Evolutionary conservation across 2,888 invertebrate genomes (phyloP).

Genomic region (Penaeus monodon): DNA sequence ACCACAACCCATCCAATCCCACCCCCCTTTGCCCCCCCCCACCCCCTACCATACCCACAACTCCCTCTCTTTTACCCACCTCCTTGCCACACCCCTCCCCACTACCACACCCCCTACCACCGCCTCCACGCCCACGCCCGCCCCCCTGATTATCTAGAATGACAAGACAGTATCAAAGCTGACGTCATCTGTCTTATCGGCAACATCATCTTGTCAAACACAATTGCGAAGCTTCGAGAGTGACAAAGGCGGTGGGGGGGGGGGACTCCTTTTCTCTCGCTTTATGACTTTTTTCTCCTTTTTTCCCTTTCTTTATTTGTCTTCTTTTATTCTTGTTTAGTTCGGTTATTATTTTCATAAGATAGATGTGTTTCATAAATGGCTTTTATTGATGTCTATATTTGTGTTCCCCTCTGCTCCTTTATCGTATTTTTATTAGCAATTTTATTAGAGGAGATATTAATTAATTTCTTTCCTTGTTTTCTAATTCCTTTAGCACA

Average conservation of each 20-base stretch:
- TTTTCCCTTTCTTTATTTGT: too few relatives aligned
- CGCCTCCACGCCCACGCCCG: constrained; percentile 26
- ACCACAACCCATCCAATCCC: neutral
- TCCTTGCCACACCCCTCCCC: neutral
- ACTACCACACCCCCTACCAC: constrained; percentile 10
- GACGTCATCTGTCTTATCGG: constrained; percentile 49
- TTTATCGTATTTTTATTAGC: too few relatives aligned
- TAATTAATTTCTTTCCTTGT: neutral
- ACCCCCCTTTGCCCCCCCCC: neutral
- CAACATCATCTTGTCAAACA: constrained; percentile 54
- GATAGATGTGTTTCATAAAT: too few relatives aligned
- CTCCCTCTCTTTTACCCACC: neutral
- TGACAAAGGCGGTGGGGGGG: constrained; percentile 37
- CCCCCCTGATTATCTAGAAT: constrained; percentile 56
- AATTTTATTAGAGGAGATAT: neutral
- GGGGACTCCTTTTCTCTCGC: neutral
- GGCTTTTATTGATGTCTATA: too few relatives aligned
- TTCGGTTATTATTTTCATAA: too few relatives aligned
- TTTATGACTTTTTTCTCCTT: neutral
- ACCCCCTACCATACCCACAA: neutral
- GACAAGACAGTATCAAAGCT: constrained; percentile 54
- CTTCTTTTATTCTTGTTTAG: too few relatives aligned
- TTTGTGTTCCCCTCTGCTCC: too few relatives aligned
- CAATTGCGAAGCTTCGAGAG: constrained; percentile 48
- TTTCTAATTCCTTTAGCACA: too few relatives aligned